Evolutionary conservation across 92 coral and sea anemone genomes (phyloP), one percentile per base, ranked within the genome.

Genomic region (Zoanthus solanderi): DNA sequence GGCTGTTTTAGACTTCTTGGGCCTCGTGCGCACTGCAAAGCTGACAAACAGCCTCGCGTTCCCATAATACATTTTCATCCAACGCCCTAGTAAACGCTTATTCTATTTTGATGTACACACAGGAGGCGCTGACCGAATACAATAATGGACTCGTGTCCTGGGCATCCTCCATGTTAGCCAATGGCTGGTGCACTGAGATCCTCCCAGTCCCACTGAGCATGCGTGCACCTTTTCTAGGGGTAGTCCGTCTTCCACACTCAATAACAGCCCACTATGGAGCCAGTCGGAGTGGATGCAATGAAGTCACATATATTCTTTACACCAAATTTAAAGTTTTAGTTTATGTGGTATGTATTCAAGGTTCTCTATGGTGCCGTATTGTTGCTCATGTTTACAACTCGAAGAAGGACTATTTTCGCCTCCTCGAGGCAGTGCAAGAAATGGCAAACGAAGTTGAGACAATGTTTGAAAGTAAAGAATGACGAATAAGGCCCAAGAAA

Each of bases 181-280:
- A 79, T 44, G 91, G 88, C 42, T 94, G 95, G 98, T 71, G 85
- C 50, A 90, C 95, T 15, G 98, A 94, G 84, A 89, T 87, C 9
- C 93, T 94, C 31, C 91, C 95, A 3, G 72, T 94, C 58, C 94
- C 98, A 18, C 94, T 92, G 42, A 90, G 92, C 75, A 94, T 94
- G 95, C 93, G 92, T 47, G 95, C 97, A 15, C 97, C 97, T 4
- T 92, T 72, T 77, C 89, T 94, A 94, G 92, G 92, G 14, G 83
- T 90, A 28, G 76, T 94, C 48, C 95, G 95, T 8, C 92, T 94
- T 34, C 97, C 97, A 14, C 9, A 45, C 4, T 90, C 75, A 15
- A 46, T 94, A 68, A 78, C 80, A 37, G 75, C 91, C 50, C 88
- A 83, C 32, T 94, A 92, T 67, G 95, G 95, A 42, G 88, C 95